Percentiles rank a stretch among this genome's conserved stretches.
These are phyloP conservation scores for Eucidaris tribuloides DNA, from an alignment of 35 echinoderm and acorn worm species.

Conservation along the genomic window DNA sequence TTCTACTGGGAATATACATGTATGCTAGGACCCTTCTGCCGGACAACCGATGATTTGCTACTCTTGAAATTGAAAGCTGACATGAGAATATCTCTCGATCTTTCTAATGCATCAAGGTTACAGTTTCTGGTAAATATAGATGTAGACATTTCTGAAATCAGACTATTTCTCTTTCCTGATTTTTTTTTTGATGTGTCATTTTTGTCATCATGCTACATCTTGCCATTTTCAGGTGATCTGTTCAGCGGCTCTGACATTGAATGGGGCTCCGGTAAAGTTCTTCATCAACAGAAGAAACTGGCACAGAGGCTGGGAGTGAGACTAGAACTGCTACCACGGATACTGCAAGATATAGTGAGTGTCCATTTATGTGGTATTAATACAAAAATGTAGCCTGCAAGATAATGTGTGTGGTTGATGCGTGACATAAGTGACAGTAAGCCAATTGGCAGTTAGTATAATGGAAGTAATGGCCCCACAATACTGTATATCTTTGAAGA, in stretches of 20 bases:
- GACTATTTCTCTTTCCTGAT: too few relatives aligned
- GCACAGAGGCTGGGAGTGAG: constrained; percentile 39
- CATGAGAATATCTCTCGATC: too few relatives aligned
- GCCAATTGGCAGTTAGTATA: background rate
- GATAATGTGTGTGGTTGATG: background rate
- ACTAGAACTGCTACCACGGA: constrained; percentile 48
- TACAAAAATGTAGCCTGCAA: background rate
- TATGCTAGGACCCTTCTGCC: too few relatives aligned
- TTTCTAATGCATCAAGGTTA: too few relatives aligned
- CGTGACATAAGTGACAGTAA: background rate
- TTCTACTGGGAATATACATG: too few relatives aligned
- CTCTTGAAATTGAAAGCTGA: too few relatives aligned
- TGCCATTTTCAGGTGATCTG: too few relatives aligned
- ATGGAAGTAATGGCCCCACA: background rate
- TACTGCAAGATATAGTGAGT: constrained; percentile 91
- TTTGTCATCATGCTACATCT: too few relatives aligned
- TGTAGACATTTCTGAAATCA: too few relatives aligned
- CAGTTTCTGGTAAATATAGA: too few relatives aligned
- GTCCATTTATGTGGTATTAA: background rate
- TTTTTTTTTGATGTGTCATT: too few relatives aligned
- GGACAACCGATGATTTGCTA: too few relatives aligned
- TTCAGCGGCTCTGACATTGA: constrained; percentile 55
- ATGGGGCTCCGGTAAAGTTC: constrained; percentile 77
- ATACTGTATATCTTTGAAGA: background rate
- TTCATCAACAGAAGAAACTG: constrained; percentile 56